Conservation (phyloP, 2,113 vertebrate species). For the Numenius arquata region DNA sequence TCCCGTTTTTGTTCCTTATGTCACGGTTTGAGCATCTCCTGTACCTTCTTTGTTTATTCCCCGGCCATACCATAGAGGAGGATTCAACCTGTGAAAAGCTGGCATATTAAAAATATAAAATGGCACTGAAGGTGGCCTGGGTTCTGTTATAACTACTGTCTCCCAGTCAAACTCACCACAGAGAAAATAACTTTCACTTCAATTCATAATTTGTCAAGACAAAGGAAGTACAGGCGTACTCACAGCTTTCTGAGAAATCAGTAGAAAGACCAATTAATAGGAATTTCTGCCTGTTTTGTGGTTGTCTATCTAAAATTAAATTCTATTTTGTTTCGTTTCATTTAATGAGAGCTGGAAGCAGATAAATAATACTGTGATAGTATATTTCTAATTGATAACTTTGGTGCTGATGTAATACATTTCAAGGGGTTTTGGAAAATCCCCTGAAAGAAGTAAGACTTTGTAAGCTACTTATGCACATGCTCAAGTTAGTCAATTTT, state of each 20-base stretch:
- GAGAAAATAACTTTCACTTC: not conserved
- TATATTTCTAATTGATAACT: not conserved
- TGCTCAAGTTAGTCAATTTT: not conserved
- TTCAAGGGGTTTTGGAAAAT: not conserved
- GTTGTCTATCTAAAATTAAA: not conserved
- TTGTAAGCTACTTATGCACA: not conserved
- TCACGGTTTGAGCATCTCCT: not conserved
- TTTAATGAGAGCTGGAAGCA: not conserved
- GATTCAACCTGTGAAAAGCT: not conserved
- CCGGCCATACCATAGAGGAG: not conserved
- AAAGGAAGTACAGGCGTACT: not conserved
- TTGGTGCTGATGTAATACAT: not conserved
- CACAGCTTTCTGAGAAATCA: not conserved
- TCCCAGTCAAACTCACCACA: not conserved
- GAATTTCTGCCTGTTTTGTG: not conserved
- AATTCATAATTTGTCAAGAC: not conserved
- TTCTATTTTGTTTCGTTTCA: not conserved
- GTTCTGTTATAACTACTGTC: not conserved
- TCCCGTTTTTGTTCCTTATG: not conserved
- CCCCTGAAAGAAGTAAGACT: not conserved
- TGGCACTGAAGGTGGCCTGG: not conserved
- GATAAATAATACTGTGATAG: not conserved
- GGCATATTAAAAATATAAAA: not conserved
- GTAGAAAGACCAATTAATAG: not conserved
- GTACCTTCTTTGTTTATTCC: not conserved